Evolutionary conservation across 2,113 vertebrate species (phyloP).

Genomic region (Podarcis raffonei): DNA sequence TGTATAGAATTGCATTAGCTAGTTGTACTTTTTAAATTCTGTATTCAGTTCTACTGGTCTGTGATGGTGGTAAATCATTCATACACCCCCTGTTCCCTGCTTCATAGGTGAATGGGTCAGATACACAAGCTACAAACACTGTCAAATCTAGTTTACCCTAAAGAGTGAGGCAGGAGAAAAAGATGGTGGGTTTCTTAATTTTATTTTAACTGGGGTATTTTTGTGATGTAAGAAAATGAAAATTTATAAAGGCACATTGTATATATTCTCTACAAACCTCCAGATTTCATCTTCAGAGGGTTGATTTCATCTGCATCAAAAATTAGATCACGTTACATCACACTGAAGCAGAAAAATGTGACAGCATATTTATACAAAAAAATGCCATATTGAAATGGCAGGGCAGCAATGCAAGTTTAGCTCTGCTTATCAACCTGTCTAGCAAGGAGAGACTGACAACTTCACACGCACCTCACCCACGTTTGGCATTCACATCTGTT

Average conservation of each 20-base stretch:
- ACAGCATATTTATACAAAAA: constrained; percentile 19
- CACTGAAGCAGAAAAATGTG: constrained; percentile 43
- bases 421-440: constrained; percentile 20
- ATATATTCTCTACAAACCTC: constrained; percentile 22
- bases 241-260: constrained; percentile 6
- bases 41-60: no score
- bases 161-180: no score
- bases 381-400: constrained; percentile 18
- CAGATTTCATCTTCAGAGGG: not conserved
- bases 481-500: not conserved
- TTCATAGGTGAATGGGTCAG: no score
- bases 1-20: no score
- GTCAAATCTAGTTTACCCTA: no score
- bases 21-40: no score
- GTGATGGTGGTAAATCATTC: no score
- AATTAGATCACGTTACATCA: constrained; percentile 15
- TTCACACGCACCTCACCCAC: no score
- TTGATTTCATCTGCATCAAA: constrained; percentile 38
- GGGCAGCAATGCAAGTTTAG: constrained; percentile 1
- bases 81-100: no score
- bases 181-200: not conserved
- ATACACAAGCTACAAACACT: no score
- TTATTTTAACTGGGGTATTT: constrained; percentile 20
- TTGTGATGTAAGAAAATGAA: constrained; percentile 34
- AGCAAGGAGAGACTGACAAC: not conserved